These are phyloP conservation scores for Poeciliopsis gracilis DNA, from an alignment of 2,797 vertebrate species.

Conservation along the genomic window DNA sequence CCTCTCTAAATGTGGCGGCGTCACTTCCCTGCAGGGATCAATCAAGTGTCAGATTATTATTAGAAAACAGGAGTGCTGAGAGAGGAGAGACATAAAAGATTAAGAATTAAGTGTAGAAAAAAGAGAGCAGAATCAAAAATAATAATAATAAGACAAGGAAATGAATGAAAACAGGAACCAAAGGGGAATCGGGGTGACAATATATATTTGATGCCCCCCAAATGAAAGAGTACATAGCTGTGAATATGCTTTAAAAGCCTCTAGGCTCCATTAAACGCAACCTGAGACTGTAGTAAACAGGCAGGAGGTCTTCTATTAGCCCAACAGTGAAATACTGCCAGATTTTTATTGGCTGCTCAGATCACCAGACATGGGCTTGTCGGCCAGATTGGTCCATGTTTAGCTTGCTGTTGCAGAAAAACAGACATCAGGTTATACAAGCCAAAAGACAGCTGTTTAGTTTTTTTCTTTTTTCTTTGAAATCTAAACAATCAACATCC, in stretches of 20 bases:
- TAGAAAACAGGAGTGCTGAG: not conserved
- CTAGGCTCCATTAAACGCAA: not conserved
- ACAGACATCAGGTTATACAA: not conserved
- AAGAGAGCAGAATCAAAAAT: not conserved
- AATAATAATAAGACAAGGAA: not conserved
- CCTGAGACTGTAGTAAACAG: not conserved
- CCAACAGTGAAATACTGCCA: not conserved
- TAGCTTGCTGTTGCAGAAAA: not conserved
- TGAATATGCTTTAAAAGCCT: not conserved
- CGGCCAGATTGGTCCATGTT: not conserved
- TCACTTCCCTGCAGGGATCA: not conserved
- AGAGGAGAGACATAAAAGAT: not conserved
- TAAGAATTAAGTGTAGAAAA: not conserved
- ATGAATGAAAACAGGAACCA: not conserved
- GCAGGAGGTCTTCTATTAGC: not conserved
- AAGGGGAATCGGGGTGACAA: not conserved
- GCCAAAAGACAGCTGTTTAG: not conserved
- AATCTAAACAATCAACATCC: not conserved
- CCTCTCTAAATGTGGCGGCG: not conserved
- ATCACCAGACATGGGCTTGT: not conserved
- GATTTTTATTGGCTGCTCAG: not conserved
- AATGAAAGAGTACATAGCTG: not conserved
- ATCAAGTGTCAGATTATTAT: constrained; percentile 2
- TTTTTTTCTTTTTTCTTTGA: too few species aligned
- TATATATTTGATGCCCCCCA: not conserved